Conservation (phyloP, 1,140 invertebrate species). For the Hydropsyche tenuis region DNA sequence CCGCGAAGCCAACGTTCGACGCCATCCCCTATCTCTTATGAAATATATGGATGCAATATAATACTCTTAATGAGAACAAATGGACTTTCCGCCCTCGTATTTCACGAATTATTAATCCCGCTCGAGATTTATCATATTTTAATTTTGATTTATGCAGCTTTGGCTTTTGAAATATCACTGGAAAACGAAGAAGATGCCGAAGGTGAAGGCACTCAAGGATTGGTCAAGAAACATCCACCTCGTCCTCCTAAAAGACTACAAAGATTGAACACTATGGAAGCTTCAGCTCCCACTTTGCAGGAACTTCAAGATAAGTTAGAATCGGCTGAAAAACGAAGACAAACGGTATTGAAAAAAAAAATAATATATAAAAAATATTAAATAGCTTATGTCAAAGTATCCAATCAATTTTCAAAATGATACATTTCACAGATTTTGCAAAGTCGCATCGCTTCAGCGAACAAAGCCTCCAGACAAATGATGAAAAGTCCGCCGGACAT, state of each 20-base stretch:
- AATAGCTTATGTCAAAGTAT: no score
- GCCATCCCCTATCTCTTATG: no score
- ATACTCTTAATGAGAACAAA: no score
- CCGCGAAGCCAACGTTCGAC: no score
- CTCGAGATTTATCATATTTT: no score
- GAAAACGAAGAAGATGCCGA: slow-evolving; percentile 53
- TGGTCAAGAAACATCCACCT: slow-evolving; percentile 66
- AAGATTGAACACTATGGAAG: slow-evolving; percentile 62
- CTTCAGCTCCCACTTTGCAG: slow-evolving; percentile 63
- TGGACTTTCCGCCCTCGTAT: no score
- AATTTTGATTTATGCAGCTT: slow-evolving; percentile 53
- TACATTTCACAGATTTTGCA: slow-evolving; percentile 43
- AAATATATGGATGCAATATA: no score
- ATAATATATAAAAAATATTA: background rate
- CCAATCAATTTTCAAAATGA: no score
- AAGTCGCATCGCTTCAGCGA: slow-evolving; percentile 47
- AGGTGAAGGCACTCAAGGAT: slow-evolving; percentile 53
- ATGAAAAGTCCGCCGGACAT: slow-evolving; percentile 23
- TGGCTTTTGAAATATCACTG: slow-evolving; percentile 73
- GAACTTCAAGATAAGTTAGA: slow-evolving; percentile 72
- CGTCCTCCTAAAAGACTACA: slow-evolving; percentile 71
- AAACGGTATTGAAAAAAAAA: slow-evolving; percentile 42
- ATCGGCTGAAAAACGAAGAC: slow-evolving; percentile 70
- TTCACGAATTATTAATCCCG: no score
- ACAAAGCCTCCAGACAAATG: slow-evolving; percentile 43